Evolutionary conservation across 2,797 vertebrate genomes (phyloP), one percentile per base, ranked within the genome.

Genomic region (Prunella strophiata): DNA sequence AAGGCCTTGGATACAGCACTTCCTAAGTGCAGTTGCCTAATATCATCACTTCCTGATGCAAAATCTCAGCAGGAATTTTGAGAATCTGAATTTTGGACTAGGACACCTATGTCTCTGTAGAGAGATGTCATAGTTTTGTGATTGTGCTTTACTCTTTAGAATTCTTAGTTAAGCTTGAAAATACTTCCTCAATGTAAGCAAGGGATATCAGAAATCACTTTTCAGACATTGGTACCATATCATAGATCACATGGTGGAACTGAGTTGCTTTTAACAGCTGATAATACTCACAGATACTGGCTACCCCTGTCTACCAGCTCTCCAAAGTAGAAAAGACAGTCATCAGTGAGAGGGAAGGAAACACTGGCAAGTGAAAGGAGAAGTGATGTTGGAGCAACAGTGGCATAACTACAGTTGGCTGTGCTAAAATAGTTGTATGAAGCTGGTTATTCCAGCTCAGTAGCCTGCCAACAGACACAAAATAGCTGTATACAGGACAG

Each of bases 401-500:
- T 65, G 65, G 7, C 54, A 45, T 32, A 68, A 22, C 40, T 91
- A 4, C 5, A 75, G 9, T 32, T 72, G 58, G 18, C 74, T 61
- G 22, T 88, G 62, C 83, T 93, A 55, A 70, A 75, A 36, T 36
- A 51, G 52, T 81, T 50, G 9, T 45, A 14, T n/a, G 47, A 78
- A 90, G 66, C 83, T 86, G 76, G 73, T 88, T 91, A 57, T 94
- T 95, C 67, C 88, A 86, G 80, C 73, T 86, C 58, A 80, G 77
- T 79, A 91, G 71, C 55, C 58, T 94, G 74, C 63, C 55, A 78
- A 51, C 25, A 88, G 58, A 45, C 43, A 80, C 50, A 57, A 78
- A 84, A 27, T 43, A 75, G 19, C 62, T 73, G 13, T 8, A 7
- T 40, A n/a, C 29, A 66, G 51, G 62, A 38, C 1, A 5, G 30